Base-by-base conservation (phyloP, 2,113 vertebrate species). In the Gorilla gorilla region DNA sequence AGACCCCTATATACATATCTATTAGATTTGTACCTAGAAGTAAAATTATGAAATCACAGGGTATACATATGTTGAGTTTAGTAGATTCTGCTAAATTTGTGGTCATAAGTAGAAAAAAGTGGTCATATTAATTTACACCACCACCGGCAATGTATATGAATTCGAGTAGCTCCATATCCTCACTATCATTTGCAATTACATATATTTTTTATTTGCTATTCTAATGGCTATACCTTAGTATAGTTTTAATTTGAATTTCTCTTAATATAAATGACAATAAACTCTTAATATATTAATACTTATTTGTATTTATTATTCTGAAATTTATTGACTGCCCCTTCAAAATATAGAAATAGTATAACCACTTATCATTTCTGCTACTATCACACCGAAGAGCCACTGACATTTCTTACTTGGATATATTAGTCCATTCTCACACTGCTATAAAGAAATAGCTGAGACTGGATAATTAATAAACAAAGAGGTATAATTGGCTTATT, bases 191-290 rank as follows among this genome's bases (percentile, higher is more conserved):
- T 89, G 40, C 57, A 43, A 43, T 86, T 55, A 4, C 27, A 18
- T 40, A 40, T 30, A 5, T 72, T 73, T 43, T 80, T 52, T 0
- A 87, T 5, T 88, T 96, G 6, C 32, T 52, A 25, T 48, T 88
- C 9, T 90, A 6, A 8, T 30, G 23, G 9, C 17, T 70, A 32
- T 13, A 38, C n/a, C 30, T 43, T 22, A 25, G 8, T 50, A 2
- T n/a, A 43, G 14, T 80, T 72, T 93, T 95, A 48, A 79, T 79
- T 94, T 76, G 5, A 88, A 89, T 81, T 89, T 93, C 18, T 75
- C 18, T 87, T 87, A 90, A 32, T 86, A 86, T 57, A n/a, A 86
- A 72, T 35, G 48, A 64, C 45, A 18, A 52, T 80, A 27, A 45
- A 0, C 4, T 68, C 90, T 93, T 76, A 75, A 52, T 64, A 9